Evolutionary conservation across 2,888 invertebrate genomes (phyloP).

Genomic region (Cantharis flavilabris): DNA sequence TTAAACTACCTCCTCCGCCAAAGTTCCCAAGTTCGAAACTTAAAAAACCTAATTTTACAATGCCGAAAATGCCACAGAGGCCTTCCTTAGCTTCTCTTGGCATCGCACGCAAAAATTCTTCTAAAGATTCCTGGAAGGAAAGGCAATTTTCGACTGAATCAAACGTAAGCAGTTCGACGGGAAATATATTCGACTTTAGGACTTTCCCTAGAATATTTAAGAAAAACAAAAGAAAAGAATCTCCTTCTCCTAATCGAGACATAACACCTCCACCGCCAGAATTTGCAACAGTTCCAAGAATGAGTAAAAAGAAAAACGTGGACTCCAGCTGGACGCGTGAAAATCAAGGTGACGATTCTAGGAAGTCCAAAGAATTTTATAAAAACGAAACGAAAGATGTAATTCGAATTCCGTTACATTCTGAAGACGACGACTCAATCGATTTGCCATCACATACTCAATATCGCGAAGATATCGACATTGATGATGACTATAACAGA

Average conservation of each 20-base stretch:
- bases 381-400: constrained; percentile 39
- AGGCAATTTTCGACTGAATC: constrained; percentile 59
- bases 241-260: constrained; percentile 61
- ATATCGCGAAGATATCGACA: constrained; percentile 54
- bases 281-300: constrained; percentile 68
- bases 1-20: constrained; percentile 63
- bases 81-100: constrained; percentile 59
- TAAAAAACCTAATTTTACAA: constrained; percentile 56
- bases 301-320: constrained; percentile 46
- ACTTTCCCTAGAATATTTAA: constrained; percentile 77
- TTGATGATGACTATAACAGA: constrained; percentile 60
- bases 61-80: constrained; percentile 66
- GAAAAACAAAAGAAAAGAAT: constrained; percentile 57
- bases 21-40: constrained; percentile 56
- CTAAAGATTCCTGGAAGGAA: constrained; percentile 50
- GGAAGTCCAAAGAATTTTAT: constrained; percentile 43
- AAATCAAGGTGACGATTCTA: constrained; percentile 39
- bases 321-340: constrained; percentile 37
- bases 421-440: constrained; percentile 45
- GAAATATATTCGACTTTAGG: constrained; percentile 71
- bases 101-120: constrained; percentile 40
- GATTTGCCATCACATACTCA: constrained; percentile 45
- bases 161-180: constrained; percentile 60
- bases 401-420: constrained; percentile 50
- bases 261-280: constrained; percentile 67